Conservation (phyloP, 2,113 vertebrate species). For the Podiceps cristatus region DNA sequence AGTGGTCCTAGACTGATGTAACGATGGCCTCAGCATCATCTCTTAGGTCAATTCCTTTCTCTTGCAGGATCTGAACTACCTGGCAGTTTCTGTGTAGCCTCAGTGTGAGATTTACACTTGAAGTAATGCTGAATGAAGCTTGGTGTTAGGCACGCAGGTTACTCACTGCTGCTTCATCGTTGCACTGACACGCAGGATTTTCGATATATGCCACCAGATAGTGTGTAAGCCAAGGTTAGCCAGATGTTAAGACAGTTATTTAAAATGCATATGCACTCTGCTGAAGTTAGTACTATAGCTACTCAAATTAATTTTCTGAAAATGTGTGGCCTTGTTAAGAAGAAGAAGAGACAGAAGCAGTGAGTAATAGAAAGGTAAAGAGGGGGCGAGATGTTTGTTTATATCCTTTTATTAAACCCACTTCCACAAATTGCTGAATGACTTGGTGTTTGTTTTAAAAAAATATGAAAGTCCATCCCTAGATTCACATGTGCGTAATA, state of each 20-base stretch:
- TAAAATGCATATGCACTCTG: background rate
- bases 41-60: background rate
- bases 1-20: accelerated
- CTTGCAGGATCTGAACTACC: background rate
- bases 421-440: background rate
- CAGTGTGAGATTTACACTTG: background rate
- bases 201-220: background rate
- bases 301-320: background rate
- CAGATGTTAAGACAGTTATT: background rate
- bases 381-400: background rate
- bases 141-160: background rate
- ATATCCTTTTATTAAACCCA: background rate
- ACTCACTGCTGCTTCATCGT: background rate
- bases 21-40: background rate
- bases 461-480: background rate
- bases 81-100: background rate
- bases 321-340: background rate
- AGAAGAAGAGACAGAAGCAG: background rate
- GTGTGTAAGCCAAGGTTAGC: background rate
- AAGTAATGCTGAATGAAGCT: background rate
- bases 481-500: background rate
- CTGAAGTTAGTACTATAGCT: background rate
- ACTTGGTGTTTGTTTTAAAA: background rate
- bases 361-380: background rate
- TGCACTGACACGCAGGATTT: background rate